Conservation (phyloP, 2,888 invertebrate species). For the Aphidoletes aphidimyza region DNA sequence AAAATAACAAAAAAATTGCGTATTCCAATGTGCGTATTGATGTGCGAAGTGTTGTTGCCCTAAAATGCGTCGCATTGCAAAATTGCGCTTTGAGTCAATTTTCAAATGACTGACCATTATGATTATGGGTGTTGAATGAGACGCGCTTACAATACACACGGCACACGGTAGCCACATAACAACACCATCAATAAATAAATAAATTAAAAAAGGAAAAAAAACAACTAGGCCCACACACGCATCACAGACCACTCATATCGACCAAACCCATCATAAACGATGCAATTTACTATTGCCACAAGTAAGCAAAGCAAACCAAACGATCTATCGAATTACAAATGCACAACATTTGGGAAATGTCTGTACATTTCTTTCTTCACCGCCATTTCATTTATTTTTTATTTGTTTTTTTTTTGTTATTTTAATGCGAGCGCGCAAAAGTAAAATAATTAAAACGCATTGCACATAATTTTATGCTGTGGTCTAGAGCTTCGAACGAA, state of each 20-base stretch:
- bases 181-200: background rate
- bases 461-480: background rate
- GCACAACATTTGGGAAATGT: background rate
- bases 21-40: background rate
- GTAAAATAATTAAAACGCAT: background rate
- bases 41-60: background rate
- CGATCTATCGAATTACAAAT: conserved; percentile 28
- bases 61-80: conserved; percentile 26
- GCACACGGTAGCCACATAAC: background rate
- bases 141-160: background rate
- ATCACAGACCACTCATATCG: background rate
- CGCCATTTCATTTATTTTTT: no score
- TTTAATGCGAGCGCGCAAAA: background rate
- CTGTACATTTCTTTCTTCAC: background rate
- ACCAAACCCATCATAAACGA: no score
- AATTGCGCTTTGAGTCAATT: background rate
- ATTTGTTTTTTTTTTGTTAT: no score
- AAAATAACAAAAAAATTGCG: no score
- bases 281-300: no score
- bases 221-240: background rate
- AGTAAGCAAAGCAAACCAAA: background rate
- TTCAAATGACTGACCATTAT: background rate
- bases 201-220: background rate
- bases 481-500: background rate
- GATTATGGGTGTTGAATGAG: background rate